Evolutionary conservation across 30 jellyfish, hydroid and myxozoan species (phyloP).

Genomic region (Chrysaora quinquecirrha): DNA sequence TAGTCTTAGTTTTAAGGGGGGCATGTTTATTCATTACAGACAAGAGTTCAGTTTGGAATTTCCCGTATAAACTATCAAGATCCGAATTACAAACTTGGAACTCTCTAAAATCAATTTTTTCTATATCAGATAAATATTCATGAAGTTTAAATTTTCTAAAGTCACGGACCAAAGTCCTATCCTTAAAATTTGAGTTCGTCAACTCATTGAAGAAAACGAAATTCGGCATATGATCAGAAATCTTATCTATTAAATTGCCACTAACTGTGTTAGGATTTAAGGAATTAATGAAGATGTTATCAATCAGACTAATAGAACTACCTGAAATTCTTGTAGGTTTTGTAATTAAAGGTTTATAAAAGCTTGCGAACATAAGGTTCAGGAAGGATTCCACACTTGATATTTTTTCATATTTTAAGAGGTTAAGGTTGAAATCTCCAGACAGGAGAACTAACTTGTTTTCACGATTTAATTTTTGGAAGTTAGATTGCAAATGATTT

Average conservation of each 20-base stretch:
- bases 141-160: background rate
- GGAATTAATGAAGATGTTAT: slow-evolving; percentile 16
- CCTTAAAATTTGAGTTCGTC: background rate
- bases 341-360: slow-evolving; percentile 12
- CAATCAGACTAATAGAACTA: slow-evolving; percentile 10
- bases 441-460: background rate
- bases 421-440: slow-evolving; percentile 24
- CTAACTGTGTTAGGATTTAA: background rate
- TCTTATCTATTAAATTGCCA: slow-evolving; percentile 12
- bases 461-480: background rate
- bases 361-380: slow-evolving; percentile 17
- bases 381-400: slow-evolving; percentile 19
- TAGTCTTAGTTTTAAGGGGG: background rate
- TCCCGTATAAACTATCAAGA: background rate
- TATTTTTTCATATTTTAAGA: slow-evolving; percentile 16
- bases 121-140: background rate
- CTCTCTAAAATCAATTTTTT: background rate
- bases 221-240: slow-evolving; percentile 12
- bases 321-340: background rate
- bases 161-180: background rate
- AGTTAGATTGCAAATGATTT: background rate
- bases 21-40: slow-evolving; percentile 5
- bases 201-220: background rate
- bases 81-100: background rate
- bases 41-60: background rate